phyloP scores from a whole-genome alignment of 2,888 invertebrate species.

The Cheilosia vernalis region DNA sequence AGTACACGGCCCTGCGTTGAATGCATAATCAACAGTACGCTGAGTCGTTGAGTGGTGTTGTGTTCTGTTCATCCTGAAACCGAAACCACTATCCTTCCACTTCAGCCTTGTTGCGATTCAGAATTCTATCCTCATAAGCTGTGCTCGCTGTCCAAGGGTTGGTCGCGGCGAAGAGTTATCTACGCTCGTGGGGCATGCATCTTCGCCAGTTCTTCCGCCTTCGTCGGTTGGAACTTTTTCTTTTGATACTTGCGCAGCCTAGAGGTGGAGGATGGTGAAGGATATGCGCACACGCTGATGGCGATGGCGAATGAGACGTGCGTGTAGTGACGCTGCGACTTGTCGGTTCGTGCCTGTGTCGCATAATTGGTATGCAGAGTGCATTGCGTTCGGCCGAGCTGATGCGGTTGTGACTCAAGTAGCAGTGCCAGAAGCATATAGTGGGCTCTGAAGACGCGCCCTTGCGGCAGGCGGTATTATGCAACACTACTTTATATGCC shows the following conservation, averaged over 20 bases:
- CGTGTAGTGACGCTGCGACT: slow-evolving; percentile 64
- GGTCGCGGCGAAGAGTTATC: slow-evolving; percentile 57
- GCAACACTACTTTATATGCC: slow-evolving; percentile 65
- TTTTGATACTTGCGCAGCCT: slow-evolving; percentile 55
- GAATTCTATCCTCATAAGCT: slow-evolving; percentile 61
- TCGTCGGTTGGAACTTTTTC: slow-evolving; percentile 55
- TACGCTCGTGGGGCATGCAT: slow-evolving; percentile 62
- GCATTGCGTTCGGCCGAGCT: slow-evolving; percentile 60
- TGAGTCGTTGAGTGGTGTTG: neutral
- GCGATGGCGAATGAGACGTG: slow-evolving; percentile 63
- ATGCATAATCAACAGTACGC: slow-evolving; percentile 79
- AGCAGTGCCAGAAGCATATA: slow-evolving; percentile 63
- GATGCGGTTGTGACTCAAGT: slow-evolving; percentile 50
- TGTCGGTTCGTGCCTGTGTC: slow-evolving; percentile 64
- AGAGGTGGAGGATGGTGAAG: slow-evolving; percentile 61
- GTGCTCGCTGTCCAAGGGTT: slow-evolving; percentile 46
- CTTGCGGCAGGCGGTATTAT: slow-evolving; percentile 61
- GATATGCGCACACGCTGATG: slow-evolving; percentile 67
- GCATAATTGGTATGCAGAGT: slow-evolving; percentile 75
- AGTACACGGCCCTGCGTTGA: slow-evolving; percentile 83
- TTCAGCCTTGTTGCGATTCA: slow-evolving; percentile 33
- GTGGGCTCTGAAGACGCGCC: slow-evolving; percentile 57
- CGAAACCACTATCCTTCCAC: slow-evolving; percentile 39
- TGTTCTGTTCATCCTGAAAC: slow-evolving; percentile 57
- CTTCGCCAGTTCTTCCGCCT: slow-evolving; percentile 63